phyloP scores from a whole-genome alignment of 2,888 invertebrate genomes.

The Polia nebulosa region DNA sequence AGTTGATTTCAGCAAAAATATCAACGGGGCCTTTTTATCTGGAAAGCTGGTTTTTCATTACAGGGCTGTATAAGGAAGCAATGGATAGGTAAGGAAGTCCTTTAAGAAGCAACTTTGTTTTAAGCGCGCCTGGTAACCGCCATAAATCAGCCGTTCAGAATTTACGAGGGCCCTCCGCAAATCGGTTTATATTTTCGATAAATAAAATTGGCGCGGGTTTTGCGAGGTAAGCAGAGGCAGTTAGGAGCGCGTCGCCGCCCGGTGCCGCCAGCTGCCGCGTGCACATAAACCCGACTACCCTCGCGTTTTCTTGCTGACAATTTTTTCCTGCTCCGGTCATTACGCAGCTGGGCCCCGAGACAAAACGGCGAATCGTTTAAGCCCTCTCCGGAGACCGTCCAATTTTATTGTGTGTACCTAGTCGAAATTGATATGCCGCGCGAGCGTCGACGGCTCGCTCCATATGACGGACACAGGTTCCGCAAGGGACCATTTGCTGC shows the following conservation, averaged over 20 bases:
- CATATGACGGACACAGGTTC: constrained; percentile 80
- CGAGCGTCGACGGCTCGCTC: constrained; percentile 80
- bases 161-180: constrained; percentile 90
- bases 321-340: constrained; percentile 91
- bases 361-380: constrained; percentile 91
- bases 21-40: constrained; percentile 38
- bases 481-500: constrained; percentile 75
- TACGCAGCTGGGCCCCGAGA: constrained; percentile 91
- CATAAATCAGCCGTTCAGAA: constrained; percentile 89
- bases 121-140: constrained; percentile 88
- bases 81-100: constrained; percentile 78
- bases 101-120: constrained; percentile 87
- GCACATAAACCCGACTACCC: constrained; percentile 90
- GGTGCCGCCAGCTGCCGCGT: constrained; percentile 85
- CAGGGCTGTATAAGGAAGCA: constrained; percentile 71
- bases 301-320: constrained; percentile 91
- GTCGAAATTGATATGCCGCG: constrained; percentile 90
- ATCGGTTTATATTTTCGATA: constrained; percentile 91
- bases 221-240: constrained; percentile 91
- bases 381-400: constrained; percentile 90
- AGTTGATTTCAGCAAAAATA: constrained; percentile 28
- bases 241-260: constrained; percentile 88
- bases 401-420: constrained; percentile 91
- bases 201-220: constrained; percentile 91
- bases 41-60: constrained; percentile 56